A percentile compares a stretch with the other conserved stretches of the same genome.
These are phyloP conservation scores for Drosophila orosa DNA, from an alignment of 1,140 invertebrate species.

Conservation along the genomic window DNA sequence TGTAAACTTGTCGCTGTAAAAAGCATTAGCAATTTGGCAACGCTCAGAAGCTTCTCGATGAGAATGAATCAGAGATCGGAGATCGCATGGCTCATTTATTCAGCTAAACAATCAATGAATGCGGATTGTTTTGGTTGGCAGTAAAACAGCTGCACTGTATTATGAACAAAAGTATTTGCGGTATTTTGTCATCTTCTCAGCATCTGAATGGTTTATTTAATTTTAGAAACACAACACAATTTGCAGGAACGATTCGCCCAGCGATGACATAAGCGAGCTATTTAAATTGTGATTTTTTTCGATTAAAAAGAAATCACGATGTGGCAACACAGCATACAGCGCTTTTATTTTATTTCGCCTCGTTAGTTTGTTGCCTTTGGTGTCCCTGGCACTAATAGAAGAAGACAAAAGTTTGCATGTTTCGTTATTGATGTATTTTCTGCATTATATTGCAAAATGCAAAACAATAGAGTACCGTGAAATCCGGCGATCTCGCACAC, in stretches of 20 bases:
- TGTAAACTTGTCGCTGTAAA: constrained; percentile 27
- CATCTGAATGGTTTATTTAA: constrained; percentile 57
- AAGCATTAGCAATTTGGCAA: constrained; percentile 18
- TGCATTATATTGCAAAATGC: constrained; percentile 56
- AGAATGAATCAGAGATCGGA: constrained; percentile 19
- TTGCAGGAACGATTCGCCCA: constrained; percentile 29
- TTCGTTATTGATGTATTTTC: constrained; percentile 44
- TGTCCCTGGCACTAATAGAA: constrained; percentile 59
- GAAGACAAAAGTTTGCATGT: constrained; percentile 45
- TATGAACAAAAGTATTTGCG: constrained; percentile 47
- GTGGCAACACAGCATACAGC: constrained; percentile 26
- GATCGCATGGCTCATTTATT: constrained; percentile 41
- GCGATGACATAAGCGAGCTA: constrained; percentile 66
- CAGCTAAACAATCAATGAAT: constrained; percentile 47
- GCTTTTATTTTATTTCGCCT: constrained; percentile 20
- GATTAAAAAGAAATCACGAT: constrained; percentile 44
- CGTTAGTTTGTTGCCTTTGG: constrained; percentile 9
- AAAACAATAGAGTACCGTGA: constrained; percentile 50
- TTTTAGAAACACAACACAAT: constrained; percentile 59
- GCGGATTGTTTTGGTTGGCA: constrained; percentile 28
- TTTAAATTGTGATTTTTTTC: constrained; percentile 65
- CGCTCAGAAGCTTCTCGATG: constrained; percentile 20
- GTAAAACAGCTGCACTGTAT: constrained; percentile 54
- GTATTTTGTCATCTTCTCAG: constrained; percentile 50
- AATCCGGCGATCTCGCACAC: constrained; percentile 22